These are phyloP conservation scores for Threskiornis aethiopicus DNA, from an alignment of 2,797 vertebrate species.

Conservation along the genomic window DNA sequence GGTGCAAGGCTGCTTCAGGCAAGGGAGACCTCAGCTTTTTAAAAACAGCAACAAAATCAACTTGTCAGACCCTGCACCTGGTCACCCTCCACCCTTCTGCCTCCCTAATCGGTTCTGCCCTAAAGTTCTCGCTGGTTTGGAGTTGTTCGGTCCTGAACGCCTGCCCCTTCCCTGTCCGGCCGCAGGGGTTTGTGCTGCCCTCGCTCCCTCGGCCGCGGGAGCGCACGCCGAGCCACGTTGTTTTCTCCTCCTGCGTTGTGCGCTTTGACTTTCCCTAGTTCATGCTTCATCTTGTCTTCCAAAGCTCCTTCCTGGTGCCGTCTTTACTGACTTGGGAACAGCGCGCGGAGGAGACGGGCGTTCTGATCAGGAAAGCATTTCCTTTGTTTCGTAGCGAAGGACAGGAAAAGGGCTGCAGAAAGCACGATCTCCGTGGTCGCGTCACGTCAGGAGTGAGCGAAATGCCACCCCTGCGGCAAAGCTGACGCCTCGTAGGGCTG, in stretches of 20 bases:
- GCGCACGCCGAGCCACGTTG: fast-evolving
- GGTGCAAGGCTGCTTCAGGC: not conserved
- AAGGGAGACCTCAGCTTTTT: not conserved
- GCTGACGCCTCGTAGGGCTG: fast-evolving
- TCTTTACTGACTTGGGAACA: not conserved
- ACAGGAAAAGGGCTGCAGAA: not conserved
- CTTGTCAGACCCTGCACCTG: too few species aligned
- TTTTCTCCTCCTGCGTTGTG: not conserved
- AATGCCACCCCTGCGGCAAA: fast-evolving
- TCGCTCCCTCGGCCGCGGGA: fast-evolving
- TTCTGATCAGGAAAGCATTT: not conserved
- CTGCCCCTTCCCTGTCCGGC: not conserved
- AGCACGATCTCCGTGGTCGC: not conserved
- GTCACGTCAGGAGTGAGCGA: fast-evolving
- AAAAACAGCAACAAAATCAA: not conserved
- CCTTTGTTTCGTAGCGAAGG: not conserved
- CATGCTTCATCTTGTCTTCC: not conserved
- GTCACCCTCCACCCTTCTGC: not conserved
- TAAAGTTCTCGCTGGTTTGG: not conserved
- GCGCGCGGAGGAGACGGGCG: fast-evolving
- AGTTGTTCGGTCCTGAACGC: not conserved
- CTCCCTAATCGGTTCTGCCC: not conserved
- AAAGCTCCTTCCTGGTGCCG: not conserved
- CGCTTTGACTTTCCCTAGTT: not conserved
- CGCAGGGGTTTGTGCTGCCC: fast-evolving